Percentiles rank a stretch among this genome's conserved stretches.
phyloP scores from a whole-genome alignment of 2,113 vertebrate genomes.

The Pipra filicauda region DNA sequence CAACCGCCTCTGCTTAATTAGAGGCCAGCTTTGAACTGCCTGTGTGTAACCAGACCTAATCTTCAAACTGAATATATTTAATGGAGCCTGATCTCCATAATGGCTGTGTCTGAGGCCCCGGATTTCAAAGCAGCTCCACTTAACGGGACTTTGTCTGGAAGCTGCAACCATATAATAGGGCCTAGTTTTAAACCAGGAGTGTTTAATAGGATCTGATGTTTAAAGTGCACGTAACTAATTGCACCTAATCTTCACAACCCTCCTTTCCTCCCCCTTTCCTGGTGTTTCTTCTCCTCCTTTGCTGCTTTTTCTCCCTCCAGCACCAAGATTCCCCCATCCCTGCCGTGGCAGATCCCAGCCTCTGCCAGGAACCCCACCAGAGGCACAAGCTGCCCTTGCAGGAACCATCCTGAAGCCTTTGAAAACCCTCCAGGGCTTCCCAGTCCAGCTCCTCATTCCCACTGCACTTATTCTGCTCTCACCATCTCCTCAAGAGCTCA shows the following conservation, averaged over 20 bases:
- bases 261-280: not conserved
- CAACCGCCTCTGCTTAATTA: not conserved
- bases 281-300: not conserved
- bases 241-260: conserved; percentile 22
- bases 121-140: conserved; percentile 55
- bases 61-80: conserved; percentile 37
- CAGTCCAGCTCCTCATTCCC: not conserved
- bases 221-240: not conserved
- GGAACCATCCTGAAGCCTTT: not conserved
- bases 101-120: conserved; percentile 1
- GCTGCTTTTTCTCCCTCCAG: not conserved
- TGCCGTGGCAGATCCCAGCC: rapidly evolving
- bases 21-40: conserved; percentile 11
- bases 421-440: not conserved
- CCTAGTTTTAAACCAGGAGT: not conserved
- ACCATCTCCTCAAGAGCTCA: not conserved
- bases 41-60: not conserved
- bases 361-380: rapidly evolving
- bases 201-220: conserved; percentile 50
- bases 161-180: not conserved
- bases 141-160: conserved; percentile 15
- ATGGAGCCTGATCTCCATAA: conserved; percentile 40
- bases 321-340: not conserved
- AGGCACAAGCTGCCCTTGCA: not conserved
- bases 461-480: not conserved